These are phyloP conservation scores for Esox lucius DNA, from an alignment of 2,797 vertebrate species.

Conservation along the genomic window DNA sequence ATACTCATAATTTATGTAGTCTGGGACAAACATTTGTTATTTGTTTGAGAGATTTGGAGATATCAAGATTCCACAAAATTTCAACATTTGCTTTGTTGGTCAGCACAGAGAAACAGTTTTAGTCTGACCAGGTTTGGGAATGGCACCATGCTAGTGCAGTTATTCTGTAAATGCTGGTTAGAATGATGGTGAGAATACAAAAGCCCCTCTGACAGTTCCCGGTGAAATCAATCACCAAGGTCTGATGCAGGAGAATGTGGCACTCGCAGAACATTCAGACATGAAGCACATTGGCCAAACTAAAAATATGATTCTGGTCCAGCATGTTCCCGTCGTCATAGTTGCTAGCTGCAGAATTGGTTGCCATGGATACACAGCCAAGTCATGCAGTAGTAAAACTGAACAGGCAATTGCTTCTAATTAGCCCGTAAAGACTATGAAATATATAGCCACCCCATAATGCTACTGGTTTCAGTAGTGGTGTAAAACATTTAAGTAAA, in stretches of 20 bases:
- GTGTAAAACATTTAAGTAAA: not conserved
- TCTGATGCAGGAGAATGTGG: too few species aligned
- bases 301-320: not conserved
- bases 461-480: not conserved
- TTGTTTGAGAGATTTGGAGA: not conserved
- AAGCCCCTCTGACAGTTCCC: too few species aligned
- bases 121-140: too few species aligned
- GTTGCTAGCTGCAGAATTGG: conserved; percentile 1
- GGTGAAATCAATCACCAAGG: too few species aligned
- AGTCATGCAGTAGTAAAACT: conserved; percentile 5
- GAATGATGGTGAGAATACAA: too few species aligned
- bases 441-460: not conserved
- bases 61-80: not conserved
- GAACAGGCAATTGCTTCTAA: not conserved
- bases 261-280: too few species aligned
- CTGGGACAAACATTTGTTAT: too few species aligned
- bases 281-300: too few species aligned
- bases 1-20: not conserved
- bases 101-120: not conserved
- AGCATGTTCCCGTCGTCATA: not conserved
- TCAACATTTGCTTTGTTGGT: not conserved
- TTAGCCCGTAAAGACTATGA: not conserved
- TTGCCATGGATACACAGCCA: conserved; percentile 33
- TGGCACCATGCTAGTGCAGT: too few species aligned
- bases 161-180: too few species aligned